Percentiles rank a stretch among this genome's conserved stretches.
Evolutionary conservation across 2,113 vertebrate species (phyloP).

Genomic region (Trochalopteron elliotii): DNA sequence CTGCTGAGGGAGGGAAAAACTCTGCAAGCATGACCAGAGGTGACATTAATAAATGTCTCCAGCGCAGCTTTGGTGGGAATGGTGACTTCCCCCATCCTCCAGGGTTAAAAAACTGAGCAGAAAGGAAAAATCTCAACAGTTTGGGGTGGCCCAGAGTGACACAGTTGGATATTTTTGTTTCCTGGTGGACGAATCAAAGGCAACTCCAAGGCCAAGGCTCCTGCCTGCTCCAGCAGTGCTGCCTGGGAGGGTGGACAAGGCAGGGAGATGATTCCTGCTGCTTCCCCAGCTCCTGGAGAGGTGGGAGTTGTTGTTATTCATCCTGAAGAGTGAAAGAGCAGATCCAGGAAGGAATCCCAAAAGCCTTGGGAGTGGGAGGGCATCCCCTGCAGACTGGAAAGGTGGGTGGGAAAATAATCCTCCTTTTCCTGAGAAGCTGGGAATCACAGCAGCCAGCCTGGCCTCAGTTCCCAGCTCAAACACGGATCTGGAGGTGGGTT

Average conservation of each 20-base stretch:
- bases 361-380: neutral
- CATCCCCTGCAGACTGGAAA: neutral
- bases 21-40: fast-evolving
- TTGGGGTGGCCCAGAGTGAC: neutral
- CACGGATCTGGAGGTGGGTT: neutral
- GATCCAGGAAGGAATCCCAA: neutral
- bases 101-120: neutral
- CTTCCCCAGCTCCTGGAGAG: neutral
- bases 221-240: fast-evolving
- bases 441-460: neutral
- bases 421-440: neutral
- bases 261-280: neutral
- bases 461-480: neutral
- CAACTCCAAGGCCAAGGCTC: neutral
- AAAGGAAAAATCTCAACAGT: fast-evolving
- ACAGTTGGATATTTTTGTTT: neutral
- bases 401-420: neutral
- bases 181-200: neutral
- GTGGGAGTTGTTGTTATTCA: neutral
- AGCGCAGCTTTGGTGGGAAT: neutral
- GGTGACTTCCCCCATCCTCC: fast-evolving
- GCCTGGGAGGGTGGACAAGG: neutral
- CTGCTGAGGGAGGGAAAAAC: neutral
- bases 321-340: neutral
- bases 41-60: neutral